Evolutionary conservation across 2,797 vertebrate species (phyloP).

Genomic region (Taenioides sp.): DNA sequence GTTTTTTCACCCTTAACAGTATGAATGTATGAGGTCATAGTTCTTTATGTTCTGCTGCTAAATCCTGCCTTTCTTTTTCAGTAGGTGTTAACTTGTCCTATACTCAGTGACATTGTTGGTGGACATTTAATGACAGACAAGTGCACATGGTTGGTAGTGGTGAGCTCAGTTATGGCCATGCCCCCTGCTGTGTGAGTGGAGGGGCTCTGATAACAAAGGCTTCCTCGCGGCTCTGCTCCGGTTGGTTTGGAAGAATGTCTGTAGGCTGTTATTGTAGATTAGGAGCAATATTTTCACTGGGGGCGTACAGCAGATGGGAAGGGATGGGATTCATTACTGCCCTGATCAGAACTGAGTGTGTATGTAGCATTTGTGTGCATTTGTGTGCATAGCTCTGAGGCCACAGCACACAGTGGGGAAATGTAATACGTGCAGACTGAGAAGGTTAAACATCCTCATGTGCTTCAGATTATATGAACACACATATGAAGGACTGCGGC

Average conservation of each 20-base stretch:
- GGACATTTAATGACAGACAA: conserved; percentile 18
- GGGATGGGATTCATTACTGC: conserved; percentile 51
- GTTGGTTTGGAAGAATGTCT: conserved; percentile 49
- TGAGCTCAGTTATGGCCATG: conserved; percentile 23
- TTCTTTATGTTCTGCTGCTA: background rate
- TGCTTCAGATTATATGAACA: conserved; percentile 50
- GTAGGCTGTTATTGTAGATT: conserved; percentile 52
- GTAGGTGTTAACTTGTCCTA: conserved; percentile 11
- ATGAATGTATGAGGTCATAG: background rate
- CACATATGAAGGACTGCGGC: conserved; percentile 13
- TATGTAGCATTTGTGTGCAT: conserved; percentile 13
- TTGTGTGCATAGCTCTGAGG: conserved; percentile 28
- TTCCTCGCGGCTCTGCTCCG: conserved; percentile 5
- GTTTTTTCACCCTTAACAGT: background rate
- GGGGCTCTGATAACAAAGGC: conserved; percentile 43
- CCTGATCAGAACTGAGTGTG: conserved; percentile 44
- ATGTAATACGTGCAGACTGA: conserved; percentile 30
- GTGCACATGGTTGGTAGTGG: conserved; percentile 18
- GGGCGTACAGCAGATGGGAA: conserved; percentile 48
- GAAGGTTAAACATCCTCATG: conserved; percentile 50
- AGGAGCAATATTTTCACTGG: conserved; percentile 61
- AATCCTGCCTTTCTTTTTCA: conserved; percentile 1
- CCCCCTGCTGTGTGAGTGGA: conserved; percentile 40
- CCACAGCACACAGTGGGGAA: conserved; percentile 22
- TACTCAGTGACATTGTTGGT: background rate